Conservation (phyloP, 2,113 vertebrate genomes). For the Cairina moschata region DNA sequence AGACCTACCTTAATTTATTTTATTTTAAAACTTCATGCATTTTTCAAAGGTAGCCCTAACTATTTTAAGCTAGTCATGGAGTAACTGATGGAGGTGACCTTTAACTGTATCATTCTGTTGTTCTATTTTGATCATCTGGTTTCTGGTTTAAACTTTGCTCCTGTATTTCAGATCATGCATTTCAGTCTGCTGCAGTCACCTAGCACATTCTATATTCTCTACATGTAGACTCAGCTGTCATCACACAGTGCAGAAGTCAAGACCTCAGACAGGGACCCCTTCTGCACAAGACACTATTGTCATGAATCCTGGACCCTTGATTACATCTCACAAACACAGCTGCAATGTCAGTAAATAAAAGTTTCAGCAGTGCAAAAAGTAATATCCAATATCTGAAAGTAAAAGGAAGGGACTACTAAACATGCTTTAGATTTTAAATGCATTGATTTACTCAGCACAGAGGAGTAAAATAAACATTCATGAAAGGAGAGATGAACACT, state of each 20-base stretch:
- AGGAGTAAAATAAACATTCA: not conserved
- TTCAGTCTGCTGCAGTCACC: not conserved
- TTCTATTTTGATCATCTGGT: not conserved
- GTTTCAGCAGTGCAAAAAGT: not conserved
- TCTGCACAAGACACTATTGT: not conserved
- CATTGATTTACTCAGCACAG: not conserved
- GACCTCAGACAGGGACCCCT: not conserved
- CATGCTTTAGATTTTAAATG: not conserved
- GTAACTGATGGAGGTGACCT: not conserved
- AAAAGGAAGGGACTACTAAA: not conserved
- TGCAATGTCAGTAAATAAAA: not conserved
- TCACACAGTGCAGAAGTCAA: not conserved
- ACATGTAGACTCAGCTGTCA: not conserved
- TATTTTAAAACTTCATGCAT: not conserved
- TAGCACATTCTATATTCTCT: not conserved
- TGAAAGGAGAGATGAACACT: not conserved
- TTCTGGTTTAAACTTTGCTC: not conserved
- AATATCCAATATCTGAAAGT: not conserved
- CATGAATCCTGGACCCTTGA: not conserved
- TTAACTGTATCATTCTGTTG: not conserved
- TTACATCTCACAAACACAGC: not conserved
- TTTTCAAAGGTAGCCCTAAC: not conserved
- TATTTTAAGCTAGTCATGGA: not conserved
- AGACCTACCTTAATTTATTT: not conserved
- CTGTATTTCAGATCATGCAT: not conserved